Conservation (phyloP, 2,888 invertebrate genomes). For the Caenorhabditis zanzibari region DNA sequence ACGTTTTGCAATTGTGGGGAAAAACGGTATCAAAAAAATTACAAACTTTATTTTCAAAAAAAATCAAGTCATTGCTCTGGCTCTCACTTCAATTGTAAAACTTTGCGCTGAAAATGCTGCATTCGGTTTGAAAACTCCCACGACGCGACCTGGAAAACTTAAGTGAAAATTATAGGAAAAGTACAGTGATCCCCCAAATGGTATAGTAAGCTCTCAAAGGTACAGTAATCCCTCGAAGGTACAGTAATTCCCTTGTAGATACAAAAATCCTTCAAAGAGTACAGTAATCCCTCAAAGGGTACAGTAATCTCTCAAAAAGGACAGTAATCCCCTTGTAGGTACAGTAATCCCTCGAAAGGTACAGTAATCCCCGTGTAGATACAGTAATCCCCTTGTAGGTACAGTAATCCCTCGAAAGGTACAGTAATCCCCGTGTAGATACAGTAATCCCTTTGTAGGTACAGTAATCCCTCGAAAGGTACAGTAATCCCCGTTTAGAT, state of each 20-base stretch:
- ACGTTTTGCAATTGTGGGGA: too few species aligned
- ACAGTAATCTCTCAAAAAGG: not conserved
- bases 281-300: not conserved
- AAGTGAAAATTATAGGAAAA: too few species aligned
- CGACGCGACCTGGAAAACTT: not conserved
- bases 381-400: constrained; percentile 9
- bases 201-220: too few species aligned
- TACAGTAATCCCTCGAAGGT: not conserved
- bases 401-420: not conserved
- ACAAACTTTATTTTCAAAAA: not conserved
- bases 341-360: not conserved
- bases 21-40: too few species aligned
- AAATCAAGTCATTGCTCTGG: not conserved
- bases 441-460: not conserved
- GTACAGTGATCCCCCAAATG: too few species aligned
- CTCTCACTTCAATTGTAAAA: not conserved
- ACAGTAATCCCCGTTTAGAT: constrained; percentile 9
- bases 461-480: not conserved
- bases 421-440: constrained; percentile 4
- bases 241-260: too few species aligned
- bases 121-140: not conserved
- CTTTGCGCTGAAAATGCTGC: not conserved
- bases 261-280: too few species aligned
- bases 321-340: not conserved
- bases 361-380: not conserved